A percentile compares a stretch with the other conserved stretches of the same genome.
These are phyloP conservation scores for Phragmatobia fuliginosa DNA, from an alignment of 2,888 invertebrate species.

Conservation along the genomic window DNA sequence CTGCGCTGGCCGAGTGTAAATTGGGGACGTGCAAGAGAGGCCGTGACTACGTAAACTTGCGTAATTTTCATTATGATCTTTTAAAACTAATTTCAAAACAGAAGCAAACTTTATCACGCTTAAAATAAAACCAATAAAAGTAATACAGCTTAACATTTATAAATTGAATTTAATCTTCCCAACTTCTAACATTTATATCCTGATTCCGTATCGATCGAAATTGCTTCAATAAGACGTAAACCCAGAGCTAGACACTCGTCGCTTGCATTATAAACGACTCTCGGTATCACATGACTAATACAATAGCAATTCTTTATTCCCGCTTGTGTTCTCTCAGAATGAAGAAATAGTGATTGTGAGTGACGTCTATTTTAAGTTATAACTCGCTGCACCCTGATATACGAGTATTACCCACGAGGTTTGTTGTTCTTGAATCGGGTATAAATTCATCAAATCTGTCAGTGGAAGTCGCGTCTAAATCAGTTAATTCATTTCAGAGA, in stretches of 20 bases:
- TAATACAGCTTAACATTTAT: background rate
- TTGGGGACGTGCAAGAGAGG: no score
- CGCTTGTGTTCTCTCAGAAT: slow-evolving; percentile 6
- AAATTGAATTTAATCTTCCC: slow-evolving; percentile 6
- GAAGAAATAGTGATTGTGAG: background rate
- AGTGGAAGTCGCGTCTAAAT: no score
- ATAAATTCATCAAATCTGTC: no score
- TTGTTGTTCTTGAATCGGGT: no score
- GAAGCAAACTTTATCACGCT: background rate
- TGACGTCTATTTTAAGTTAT: background rate
- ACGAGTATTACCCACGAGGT: no score
- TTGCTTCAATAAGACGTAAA: slow-evolving; percentile 18
- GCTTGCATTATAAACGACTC: slow-evolving; percentile 76
- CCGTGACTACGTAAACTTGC: no score
- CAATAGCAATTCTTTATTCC: slow-evolving; percentile 66
- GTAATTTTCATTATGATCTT: no score
- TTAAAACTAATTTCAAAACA: no score
- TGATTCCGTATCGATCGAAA: slow-evolving; percentile 16
- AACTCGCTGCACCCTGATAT: no score
- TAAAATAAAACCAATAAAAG: background rate
- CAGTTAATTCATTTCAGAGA: no score
- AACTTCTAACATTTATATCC: slow-evolving; percentile 19
- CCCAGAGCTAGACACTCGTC: slow-evolving; percentile 61
- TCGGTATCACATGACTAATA: slow-evolving; percentile 61
- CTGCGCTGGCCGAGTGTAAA: no score